Evolutionary conservation across 2,888 invertebrate genomes (phyloP).

Genomic region (Hermaeophaga mercurialis): DNA sequence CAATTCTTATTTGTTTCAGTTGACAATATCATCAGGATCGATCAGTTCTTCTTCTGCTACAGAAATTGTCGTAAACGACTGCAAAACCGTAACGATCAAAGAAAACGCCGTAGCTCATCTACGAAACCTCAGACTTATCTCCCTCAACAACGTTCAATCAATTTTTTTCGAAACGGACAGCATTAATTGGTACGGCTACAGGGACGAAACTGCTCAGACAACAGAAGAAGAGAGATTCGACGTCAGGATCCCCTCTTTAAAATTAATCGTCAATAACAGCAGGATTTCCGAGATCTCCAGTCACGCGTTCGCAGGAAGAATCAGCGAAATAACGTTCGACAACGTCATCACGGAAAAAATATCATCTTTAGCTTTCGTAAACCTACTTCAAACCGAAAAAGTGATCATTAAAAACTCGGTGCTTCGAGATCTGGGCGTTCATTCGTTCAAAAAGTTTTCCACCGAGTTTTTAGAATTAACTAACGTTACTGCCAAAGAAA

Average conservation of each 20-base stretch:
- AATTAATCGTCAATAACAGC: constrained; percentile 57
- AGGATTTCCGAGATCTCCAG: constrained; percentile 58
- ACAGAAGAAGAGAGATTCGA: constrained; percentile 47
- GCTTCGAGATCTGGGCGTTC: constrained; percentile 67
- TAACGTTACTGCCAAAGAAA: constrained; percentile 63
- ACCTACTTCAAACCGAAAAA: constrained; percentile 62
- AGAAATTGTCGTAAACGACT: constrained; percentile 68
- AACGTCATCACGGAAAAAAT: constrained; percentile 67
- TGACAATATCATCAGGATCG: constrained; percentile 48
- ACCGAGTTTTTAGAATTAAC: constrained; percentile 68
- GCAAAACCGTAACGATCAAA: constrained; percentile 65
- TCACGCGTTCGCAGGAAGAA: constrained; percentile 71
- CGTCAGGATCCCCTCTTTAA: constrained; percentile 50
- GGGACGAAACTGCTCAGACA: constrained; percentile 39
- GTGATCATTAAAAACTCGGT: constrained; percentile 68
- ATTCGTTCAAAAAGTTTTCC: constrained; percentile 81
- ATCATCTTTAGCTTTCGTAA: constrained; percentile 76
- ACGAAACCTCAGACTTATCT: constrained; percentile 66
- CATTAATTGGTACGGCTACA: constrained; percentile 62
- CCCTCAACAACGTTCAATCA: constrained; percentile 66
- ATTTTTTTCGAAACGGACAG: constrained; percentile 67
- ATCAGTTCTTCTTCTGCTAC: constrained; percentile 48
- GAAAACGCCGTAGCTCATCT: constrained; percentile 66
- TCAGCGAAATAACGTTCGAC: constrained; percentile 70
- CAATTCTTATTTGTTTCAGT: constrained; percentile 42